A percentile compares a stretch with the other conserved stretches of the same genome.
These are phyloP conservation scores for Oreonectes daqikongensis DNA, from an alignment of 2,797 vertebrate species.

Conservation along the genomic window DNA sequence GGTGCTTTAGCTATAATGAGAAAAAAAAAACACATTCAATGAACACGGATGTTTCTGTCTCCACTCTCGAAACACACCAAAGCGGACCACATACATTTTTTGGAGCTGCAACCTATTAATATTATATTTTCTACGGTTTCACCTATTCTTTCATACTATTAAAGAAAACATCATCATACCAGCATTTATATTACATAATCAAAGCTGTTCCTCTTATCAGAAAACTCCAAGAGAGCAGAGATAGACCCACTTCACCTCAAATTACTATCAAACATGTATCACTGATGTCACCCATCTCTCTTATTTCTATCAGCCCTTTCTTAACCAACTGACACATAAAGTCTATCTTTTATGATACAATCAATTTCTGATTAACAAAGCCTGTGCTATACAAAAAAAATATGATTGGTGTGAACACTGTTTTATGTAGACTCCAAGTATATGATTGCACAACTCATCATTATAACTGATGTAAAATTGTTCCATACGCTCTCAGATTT, in stretches of 20 bases:
- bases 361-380: too few relatives aligned
- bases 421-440: too few relatives aligned
- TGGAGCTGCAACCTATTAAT: neutral
- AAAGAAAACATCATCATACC: slow-evolving; percentile 5
- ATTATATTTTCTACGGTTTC: neutral
- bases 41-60: neutral
- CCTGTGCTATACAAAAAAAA: too few relatives aligned
- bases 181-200: neutral
- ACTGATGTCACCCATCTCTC: too few relatives aligned
- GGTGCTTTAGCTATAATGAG: neutral
- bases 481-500: too few relatives aligned
- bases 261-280: too few relatives aligned
- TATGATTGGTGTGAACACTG: too few relatives aligned
- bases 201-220: neutral
- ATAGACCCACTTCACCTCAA: neutral
- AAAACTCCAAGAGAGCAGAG: slow-evolving; percentile 3
- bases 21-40: neutral
- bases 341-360: too few relatives aligned
- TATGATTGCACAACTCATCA: neutral
- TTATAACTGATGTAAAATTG: neutral
- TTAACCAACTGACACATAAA: too few relatives aligned
- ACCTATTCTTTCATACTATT: neutral
- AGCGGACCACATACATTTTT: neutral
- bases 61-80: neutral
- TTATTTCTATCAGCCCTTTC: too few relatives aligned